phyloP scores from a whole-genome alignment of 2,888 invertebrate species.

The Lycophotia porphyrea region DNA sequence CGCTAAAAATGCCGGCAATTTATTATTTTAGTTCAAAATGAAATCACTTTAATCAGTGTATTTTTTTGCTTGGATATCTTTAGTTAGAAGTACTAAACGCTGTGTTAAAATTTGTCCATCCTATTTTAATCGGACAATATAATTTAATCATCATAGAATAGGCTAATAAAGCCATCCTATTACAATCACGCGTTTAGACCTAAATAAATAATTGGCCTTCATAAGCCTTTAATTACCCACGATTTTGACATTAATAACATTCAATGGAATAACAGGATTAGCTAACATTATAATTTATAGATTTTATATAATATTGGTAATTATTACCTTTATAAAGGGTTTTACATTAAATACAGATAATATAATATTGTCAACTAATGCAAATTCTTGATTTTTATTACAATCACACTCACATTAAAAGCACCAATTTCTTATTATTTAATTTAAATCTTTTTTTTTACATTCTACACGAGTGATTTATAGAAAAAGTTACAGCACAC shows the following conservation, averaged over 20 bases:
- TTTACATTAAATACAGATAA: constrained; percentile 53
- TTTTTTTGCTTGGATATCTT: too few species aligned
- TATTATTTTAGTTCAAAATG: too few species aligned
- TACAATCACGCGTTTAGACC: constrained; percentile 32
- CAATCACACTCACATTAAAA: constrained; percentile 60
- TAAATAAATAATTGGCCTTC: constrained; percentile 16
- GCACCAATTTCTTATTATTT: constrained; percentile 67
- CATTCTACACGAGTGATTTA: constrained; percentile 1
- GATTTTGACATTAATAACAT: constrained; percentile 56
- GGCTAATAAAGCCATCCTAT: constrained; percentile 41
- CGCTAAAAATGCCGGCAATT: too few species aligned
- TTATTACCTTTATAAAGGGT: constrained; percentile 41
- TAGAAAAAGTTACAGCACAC: constrained; percentile 13
- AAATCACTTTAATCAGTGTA: too few species aligned
- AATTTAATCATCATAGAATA: constrained; percentile 13
- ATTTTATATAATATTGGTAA: constrained; percentile 6
- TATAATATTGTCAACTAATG: constrained; percentile 66
- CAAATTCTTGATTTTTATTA: constrained; percentile 57
- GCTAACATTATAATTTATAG: constrained; percentile 26
- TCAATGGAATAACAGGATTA: constrained; percentile 33
- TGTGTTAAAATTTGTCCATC: too few species aligned
- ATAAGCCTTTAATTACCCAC: constrained; percentile 43
- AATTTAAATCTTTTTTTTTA: constrained; percentile 3
- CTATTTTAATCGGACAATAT: too few species aligned
- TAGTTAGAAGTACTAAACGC: too few species aligned